These are phyloP conservation scores for Agrotis segetum DNA, from an alignment of 2,888 invertebrate species.

Conservation along the genomic window DNA sequence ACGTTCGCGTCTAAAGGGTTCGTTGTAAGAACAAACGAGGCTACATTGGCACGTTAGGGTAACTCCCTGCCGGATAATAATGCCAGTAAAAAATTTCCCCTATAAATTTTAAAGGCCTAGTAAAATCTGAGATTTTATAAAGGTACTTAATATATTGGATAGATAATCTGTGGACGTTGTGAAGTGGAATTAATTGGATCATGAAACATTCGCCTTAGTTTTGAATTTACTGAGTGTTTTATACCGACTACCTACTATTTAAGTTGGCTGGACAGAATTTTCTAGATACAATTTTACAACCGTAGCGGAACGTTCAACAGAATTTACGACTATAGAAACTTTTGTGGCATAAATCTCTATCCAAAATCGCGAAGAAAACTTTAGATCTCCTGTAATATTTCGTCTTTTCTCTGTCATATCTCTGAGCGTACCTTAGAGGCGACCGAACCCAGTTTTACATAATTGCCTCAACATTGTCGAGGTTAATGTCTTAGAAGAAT, in stretches of 20 bases:
- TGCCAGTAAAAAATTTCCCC: conserved; percentile 44
- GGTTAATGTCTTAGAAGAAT: conserved; percentile 74
- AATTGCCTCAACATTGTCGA: conserved; percentile 65
- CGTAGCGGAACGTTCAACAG: background rate
- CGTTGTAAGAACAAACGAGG: conserved; percentile 60
- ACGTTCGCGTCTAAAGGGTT: conserved; percentile 61
- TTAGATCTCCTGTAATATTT: conserved; percentile 46
- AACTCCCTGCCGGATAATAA: conserved; percentile 34
- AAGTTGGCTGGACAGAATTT: conserved; percentile 7
- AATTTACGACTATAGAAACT: conserved; percentile 36
- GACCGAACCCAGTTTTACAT: conserved; percentile 70
- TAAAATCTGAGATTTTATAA: conserved; percentile 46
- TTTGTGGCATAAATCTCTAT: conserved; percentile 27
- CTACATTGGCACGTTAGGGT: conserved; percentile 51
- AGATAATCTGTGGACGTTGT: conserved; percentile 17
- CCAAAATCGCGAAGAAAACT: conserved; percentile 24
- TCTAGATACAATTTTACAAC: conserved; percentile 20
- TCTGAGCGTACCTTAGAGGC: conserved; percentile 41
- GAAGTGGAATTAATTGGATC: conserved; percentile 18
- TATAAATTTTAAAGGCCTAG: conserved; percentile 52
- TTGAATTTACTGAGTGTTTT: conserved; percentile 13
- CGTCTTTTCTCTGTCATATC: conserved; percentile 27
- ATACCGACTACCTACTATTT: conserved; percentile 1
- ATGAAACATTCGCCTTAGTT: conserved; percentile 7
- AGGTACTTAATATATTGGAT: conserved; percentile 6